These are phyloP conservation scores for Napeogenes sylphis DNA, from an alignment of 2,888 invertebrate species.

Conservation along the genomic window DNA sequence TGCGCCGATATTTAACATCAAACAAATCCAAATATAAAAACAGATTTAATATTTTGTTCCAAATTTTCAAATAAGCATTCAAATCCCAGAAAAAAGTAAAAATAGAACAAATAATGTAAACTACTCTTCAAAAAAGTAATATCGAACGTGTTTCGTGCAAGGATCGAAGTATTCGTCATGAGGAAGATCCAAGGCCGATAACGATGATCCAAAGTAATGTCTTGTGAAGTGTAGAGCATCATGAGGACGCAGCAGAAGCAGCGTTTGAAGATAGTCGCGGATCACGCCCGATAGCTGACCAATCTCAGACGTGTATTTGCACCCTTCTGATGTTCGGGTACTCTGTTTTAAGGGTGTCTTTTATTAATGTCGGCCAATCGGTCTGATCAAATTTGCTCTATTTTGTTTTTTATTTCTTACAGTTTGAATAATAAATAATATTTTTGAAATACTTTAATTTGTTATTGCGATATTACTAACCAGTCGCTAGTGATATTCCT, in stretches of 20 bases:
- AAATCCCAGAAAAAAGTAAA: background rate
- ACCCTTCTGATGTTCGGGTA: slow-evolving; percentile 66
- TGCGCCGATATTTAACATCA: background rate
- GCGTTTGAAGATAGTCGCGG: slow-evolving; percentile 78
- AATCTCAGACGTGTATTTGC: slow-evolving; percentile 77
- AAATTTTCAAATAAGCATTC: slow-evolving; percentile 4
- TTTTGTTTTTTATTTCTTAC: background rate
- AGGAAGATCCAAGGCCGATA: slow-evolving; percentile 69
- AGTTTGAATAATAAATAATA: background rate
- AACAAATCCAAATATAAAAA: too few relatives aligned
- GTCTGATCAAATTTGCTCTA: background rate
- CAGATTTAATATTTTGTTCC: slow-evolving; percentile 2
- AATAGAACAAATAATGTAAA: background rate
- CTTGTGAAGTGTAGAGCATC: slow-evolving; percentile 76
- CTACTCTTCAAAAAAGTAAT: slow-evolving; percentile 66
- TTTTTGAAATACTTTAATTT: background rate
- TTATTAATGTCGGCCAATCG: background rate
- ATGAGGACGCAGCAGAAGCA: slow-evolving; percentile 77
- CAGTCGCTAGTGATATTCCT: too few relatives aligned
- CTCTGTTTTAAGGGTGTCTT: slow-evolving; percentile 46
- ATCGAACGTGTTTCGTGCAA: slow-evolving; percentile 57
- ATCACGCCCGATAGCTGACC: slow-evolving; percentile 76
- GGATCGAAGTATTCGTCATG: slow-evolving; percentile 71
- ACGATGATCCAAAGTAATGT: slow-evolving; percentile 73
- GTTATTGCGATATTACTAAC: too few relatives aligned